Evolutionary conservation across 2,797 vertebrate genomes (phyloP), one percentile per base, ranked within the genome.

Genomic region (Sebastes oblongus): DNA sequence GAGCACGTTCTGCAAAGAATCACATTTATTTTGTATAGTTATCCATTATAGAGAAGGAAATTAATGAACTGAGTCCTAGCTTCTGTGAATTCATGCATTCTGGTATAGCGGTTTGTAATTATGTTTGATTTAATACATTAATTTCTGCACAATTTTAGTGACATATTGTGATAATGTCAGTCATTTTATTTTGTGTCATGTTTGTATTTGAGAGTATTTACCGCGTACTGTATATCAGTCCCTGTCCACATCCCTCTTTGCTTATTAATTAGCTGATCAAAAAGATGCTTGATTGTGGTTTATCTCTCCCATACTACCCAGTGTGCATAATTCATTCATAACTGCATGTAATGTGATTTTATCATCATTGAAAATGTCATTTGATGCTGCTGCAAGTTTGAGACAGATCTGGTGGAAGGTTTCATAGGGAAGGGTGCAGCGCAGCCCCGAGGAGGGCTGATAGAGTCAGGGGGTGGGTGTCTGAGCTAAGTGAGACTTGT

Each of bases 401-500:
- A 80, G 32, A 76, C 39, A 56, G 69, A 82, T 79, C 24, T 81
- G n/a, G 22, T 58, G 32, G 61, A 58, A 55, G 55, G 62, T 77
- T 78, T 83, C 39, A 66, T n/a, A 50, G 52, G 27, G 30, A 81
- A 61, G n/a, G 36, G 52, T 20, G 59, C 66, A 81, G 75, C 74
- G 55, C 66, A 81, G 73, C 76, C 56, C 67, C 5, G 4, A 64
- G 69, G 71, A 72, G 27, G 22, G 55, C 64, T 83, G 69, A 69
- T 59, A 24, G 64, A 83, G 77, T 74, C 56, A 13, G 62, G 32
- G 52, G 65, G 65, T 54, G 83, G 70, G 67, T 62, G 87, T 84
- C 52, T 70, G 79, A 66, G 81, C 73, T 72, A 81, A 86, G 74
- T 82, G 78, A 72, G 76, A 88, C 68, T 80, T 74, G 73, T 87